Percentiles rank a stretch among this genome's conserved stretches.
Conservation (phyloP, 2,113 vertebrate species). For the Brachirus orientalis region DNA sequence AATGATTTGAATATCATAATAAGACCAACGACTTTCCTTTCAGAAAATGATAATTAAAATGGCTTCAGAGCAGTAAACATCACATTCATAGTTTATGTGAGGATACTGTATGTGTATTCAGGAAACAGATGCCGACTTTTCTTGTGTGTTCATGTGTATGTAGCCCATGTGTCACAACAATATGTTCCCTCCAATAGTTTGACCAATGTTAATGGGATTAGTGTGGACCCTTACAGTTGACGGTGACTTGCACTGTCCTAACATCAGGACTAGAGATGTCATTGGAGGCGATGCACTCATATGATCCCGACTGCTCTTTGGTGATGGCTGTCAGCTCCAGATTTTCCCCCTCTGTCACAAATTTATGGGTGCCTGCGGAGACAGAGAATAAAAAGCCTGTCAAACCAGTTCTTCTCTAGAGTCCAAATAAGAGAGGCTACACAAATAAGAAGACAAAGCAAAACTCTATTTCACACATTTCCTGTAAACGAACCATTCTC, state of each 20-base stretch:
- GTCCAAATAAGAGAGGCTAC: too few relatives aligned
- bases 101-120: too few relatives aligned
- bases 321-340: conserved; percentile 92
- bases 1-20: too few relatives aligned
- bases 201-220: background rate
- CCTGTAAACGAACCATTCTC: too few relatives aligned
- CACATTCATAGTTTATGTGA: background rate
- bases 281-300: conserved; percentile 93
- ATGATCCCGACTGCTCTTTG: conserved; percentile 94
- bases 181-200: background rate
- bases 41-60: too few relatives aligned
- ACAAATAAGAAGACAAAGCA: too few relatives aligned
- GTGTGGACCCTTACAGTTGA: conserved; percentile 89
- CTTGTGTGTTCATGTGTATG: too few relatives aligned
- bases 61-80: too few relatives aligned
- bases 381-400: background rate
- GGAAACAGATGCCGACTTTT: too few relatives aligned
- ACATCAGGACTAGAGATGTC: conserved; percentile 91
- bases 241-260: conserved; percentile 90
- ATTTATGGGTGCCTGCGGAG: conserved; percentile 83
- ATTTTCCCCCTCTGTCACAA: conserved; percentile 92
- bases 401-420: background rate
- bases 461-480: too few relatives aligned
- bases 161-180: too few relatives aligned
- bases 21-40: too few relatives aligned